Base-by-base conservation (phyloP, 64 coral and sea anemone genomes). In the Astreopora myriophthalma region DNA sequence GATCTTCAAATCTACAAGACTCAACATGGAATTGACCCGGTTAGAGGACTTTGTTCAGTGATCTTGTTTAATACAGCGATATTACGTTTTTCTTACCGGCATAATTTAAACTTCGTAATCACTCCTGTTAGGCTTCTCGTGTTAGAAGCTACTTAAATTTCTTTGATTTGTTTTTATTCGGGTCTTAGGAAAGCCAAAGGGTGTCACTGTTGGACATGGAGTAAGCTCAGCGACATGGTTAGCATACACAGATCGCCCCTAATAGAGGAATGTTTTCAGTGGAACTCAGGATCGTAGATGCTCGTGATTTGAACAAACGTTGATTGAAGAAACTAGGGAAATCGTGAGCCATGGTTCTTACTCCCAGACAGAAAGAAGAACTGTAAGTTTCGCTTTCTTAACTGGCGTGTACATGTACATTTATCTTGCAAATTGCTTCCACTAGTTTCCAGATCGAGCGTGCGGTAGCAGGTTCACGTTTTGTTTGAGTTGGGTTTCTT, bases 351-450 rank as follows among this genome's bases (percentile, higher is more conserved):
- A 98, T 98, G 96, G 96, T 98, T 36, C 66, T 98, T 31, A 98
- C 96, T 86, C 96, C 96, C 17, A 88, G 93, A 85, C 96, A 98
- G 34, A 98, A 95, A 73, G 96, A 98, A 32, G 96, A 98, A 79
- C 49, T 98, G 96, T 98, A 90, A 98, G 96, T 98, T 24, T 27
- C 46, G 12, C 30, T 73, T 26, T 88, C 46, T 46, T 14, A 20
- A 29, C 7, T 23, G 30, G 20, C 14, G 26, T 37, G 26, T 86
- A 35, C 13, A 86, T 26, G n/a, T n/a, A 9, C 25, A 2, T 24
- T n/a, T 46, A 51, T 79, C 68, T n/a, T 66, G 73, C 22, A 49
- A 65, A 34, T 86, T 29, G 74, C 34, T 33, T 70, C 76, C 48
- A 85, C 63, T 65, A 39, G 58, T 80, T 84, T 82, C 34, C 38